Evolutionary conservation across 2,888 invertebrate genomes (phyloP), one percentile per base, ranked within the genome.

Genomic region (Falcaria lacertinaria): DNA sequence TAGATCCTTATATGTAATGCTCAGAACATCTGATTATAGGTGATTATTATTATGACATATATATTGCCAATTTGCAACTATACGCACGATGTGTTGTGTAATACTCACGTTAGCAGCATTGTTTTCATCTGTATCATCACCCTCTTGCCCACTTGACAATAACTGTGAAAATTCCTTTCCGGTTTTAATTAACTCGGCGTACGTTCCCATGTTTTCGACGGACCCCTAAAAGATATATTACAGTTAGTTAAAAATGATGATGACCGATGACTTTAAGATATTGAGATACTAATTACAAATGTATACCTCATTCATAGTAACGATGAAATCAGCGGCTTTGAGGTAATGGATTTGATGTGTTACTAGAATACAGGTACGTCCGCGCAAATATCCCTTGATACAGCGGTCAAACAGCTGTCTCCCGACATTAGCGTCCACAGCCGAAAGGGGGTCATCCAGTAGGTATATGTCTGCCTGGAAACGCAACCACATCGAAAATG

Each of bases 291-390:
- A 33, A 32, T 41, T 34, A 8, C 39, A 25, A 36, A 13, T 19
- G 42, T 50, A 56, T 63, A 86, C 88, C 57, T 82, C 74, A 63
- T 91, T 89, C 74, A 91, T 79, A 47, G 93, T 84, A 17, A 93
- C 71, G 45, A 92, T 91, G 50, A 79, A 81, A 72, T 80, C 87
- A 35, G 78, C 86, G 32, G 77, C 80, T 59, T 80, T 83, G 22
- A 81, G 80, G 69, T 79, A 86, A 55, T 97, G 96, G 15, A 96
- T 90, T 74, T 97, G 96, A 87, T 97, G 96, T 0, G 97, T 97
- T 41, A 96, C 94, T 15, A 97, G 89, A 47, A 97, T 91, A 40
- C 93, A 87, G 0, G 95, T 94, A 65, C 93, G 93, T 7, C 91
- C 85, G 34, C 84, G 84, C 42, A 96, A 83, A 58, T 91, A 90